Evolutionary conservation across 2,888 invertebrate species (phyloP), one percentile per base, ranked within the genome.

Genomic region (Agrotis segetum): DNA sequence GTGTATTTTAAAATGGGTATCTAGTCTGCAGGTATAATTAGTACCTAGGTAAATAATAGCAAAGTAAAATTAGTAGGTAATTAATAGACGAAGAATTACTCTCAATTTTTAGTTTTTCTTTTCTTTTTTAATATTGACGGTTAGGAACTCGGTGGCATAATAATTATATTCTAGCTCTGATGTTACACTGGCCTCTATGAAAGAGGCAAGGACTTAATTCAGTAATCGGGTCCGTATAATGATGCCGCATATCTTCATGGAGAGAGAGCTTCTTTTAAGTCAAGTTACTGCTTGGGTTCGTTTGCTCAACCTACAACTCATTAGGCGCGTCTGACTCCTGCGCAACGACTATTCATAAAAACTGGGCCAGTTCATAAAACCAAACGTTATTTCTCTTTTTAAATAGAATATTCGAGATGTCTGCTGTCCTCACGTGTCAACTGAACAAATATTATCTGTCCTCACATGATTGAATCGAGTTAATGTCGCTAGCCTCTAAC

Each of bases 381-480:
- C 6, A 0, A 5, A 29, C 3, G 0, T 34, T 34, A 34, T 9
- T 40, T 40, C 40, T 19, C 29, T 53, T n/a, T 67, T 24, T 47
- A 17, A 5, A 16, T 11, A 24, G 7, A 49, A 47, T 4, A 4
- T 1, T 29, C 16, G 13, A 9, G 40, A 44, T 16, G 19, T 62
- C 7, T 11, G 11, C 11, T 19, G 53, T 40, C 53, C 9, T 75
- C 53, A 55, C 49, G 49, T 55, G 49, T 13, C 44, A 11, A 60
- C 21, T 49, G 40, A 75, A 47, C 29, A 55, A 76, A 74, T 49
- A 60, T 21, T 53, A 16, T 34, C 5, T 5, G 49, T 24, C 24
- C 21, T 58, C 77, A 77, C 82, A 64, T 74, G 64, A 68, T 77
- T 40, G 11, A 53, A 63, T 44, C 29, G 11, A 64, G 63, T 49